Evolutionary conservation across 2,797 vertebrate genomes (phyloP), one percentile per base, ranked within the genome.

Genomic region (Melanotaenia trifasciata): DNA sequence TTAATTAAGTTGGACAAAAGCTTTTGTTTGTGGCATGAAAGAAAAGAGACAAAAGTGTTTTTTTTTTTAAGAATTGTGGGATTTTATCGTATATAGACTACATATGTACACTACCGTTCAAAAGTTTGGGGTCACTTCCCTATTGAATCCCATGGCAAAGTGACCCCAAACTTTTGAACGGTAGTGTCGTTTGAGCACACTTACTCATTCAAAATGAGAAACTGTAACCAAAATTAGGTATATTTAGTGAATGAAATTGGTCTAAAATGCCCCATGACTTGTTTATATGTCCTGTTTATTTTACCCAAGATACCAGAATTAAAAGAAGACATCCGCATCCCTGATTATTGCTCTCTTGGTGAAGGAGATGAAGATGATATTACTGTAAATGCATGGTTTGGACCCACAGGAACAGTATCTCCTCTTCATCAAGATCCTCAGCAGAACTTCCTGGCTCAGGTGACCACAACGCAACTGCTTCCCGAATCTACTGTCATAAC

Each of bases 341-440:
- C 98, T 0, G 98, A 99, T 90, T 99, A 99, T 83, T 99, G 98
- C 91, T 98, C 96, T 80, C 93, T 99, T 4, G 97, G 98, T 0
- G 84, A 96, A 8, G 95, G 93, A 9, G 96, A 98, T 8, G 97
- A 99, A 66, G 98, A 99, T 0, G 83, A 97, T 60, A 98, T 99
- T 47, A 98, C 97, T 8, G 93, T 99, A 3, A 99, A 99, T 0
- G 98, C 97, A 5, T 99, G 98, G 98, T 97, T 99, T 62, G 98
- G 98, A 14, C 98, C 98, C 11, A 81, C 80, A 36, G 97, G 96
- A 28, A 99, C 98, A 0, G 65, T 99, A 47, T 99, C 98, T 26
- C 98, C 98, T 2, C 96, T 99, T 33, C 98, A 99, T 84, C 98
- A 99, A 63, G 98, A 99, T 85, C 97, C 98, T 13, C 97, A 99